These are phyloP conservation scores for Sterrhoptilus dennistouni DNA, from an alignment of 2,113 vertebrate species.

Conservation along the genomic window DNA sequence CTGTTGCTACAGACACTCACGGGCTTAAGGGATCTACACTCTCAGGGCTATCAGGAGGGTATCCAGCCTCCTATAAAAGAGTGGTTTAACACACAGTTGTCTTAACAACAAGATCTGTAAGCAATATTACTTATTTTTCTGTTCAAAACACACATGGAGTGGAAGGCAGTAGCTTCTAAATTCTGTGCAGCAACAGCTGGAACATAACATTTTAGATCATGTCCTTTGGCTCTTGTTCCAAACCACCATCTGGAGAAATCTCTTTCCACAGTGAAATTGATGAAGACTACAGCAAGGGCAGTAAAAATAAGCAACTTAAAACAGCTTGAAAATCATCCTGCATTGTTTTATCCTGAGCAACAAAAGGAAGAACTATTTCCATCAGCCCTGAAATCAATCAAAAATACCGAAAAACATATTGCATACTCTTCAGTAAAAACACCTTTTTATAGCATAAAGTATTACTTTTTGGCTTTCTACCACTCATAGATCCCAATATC, in stretches of 20 bases:
- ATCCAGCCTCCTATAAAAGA: background rate
- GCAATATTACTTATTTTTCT: background rate
- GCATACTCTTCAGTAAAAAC: background rate
- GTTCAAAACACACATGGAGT: background rate
- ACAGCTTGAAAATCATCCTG: background rate
- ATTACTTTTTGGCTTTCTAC: background rate
- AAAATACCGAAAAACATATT: background rate
- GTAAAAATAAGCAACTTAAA: slow-evolving; percentile 23
- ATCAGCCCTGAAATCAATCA: background rate
- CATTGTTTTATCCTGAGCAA: background rate
- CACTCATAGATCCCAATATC: background rate
- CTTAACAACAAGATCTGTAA: background rate
- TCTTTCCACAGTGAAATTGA: background rate
- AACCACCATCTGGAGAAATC: slow-evolving; percentile 57
- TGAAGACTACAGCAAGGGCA: slow-evolving; percentile 20
- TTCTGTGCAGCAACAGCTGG: slow-evolving; percentile 19
- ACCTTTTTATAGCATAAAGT: background rate
- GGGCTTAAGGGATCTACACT: background rate
- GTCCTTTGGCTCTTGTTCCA: slow-evolving; percentile 56
- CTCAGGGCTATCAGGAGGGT: background rate
- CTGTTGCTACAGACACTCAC: background rate
- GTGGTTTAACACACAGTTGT: background rate
- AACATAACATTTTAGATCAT: slow-evolving; percentile 9
- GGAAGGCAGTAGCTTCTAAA: slow-evolving; percentile 6
- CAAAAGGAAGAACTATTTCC: background rate